Percentiles rank a stretch among this genome's conserved stretches.
phyloP scores from a whole-genome alignment of 1,140 invertebrate genomes.

The Zophobas morio region DNA sequence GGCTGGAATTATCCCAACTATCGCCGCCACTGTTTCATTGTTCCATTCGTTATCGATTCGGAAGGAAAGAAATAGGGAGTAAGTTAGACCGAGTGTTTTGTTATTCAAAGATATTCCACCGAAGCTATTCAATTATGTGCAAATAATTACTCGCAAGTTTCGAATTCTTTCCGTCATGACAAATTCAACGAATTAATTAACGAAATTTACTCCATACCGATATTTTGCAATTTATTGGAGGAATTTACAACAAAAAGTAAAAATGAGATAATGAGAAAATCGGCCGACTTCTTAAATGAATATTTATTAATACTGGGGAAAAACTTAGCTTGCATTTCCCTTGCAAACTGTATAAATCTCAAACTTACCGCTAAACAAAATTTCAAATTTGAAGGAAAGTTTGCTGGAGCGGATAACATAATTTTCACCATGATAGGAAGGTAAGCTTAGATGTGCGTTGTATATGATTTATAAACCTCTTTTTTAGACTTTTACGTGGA shows the following conservation, averaged over 20 bases:
- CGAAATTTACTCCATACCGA: constrained; percentile 19
- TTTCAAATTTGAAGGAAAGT: constrained; percentile 47
- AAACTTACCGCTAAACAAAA: constrained; percentile 47
- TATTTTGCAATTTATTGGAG: constrained; percentile 29
- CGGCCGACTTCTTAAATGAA: constrained; percentile 27
- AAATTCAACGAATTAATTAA: constrained; percentile 33
- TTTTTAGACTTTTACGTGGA: constrained; percentile 42
- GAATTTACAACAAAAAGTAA: constrained; percentile 26
- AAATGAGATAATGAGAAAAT: constrained; percentile 31
- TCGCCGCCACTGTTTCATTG: constrained; percentile 41
- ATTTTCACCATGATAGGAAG: constrained; percentile 47
- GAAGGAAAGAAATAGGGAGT: constrained; percentile 33
- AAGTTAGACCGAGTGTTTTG: constrained; percentile 29
- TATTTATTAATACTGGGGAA: constrained; percentile 39
- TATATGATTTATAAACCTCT: constrained; percentile 48
- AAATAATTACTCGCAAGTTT: constrained; percentile 30
- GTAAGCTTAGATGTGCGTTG: constrained; percentile 48
- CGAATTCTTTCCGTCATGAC: constrained; percentile 24
- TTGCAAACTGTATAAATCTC: constrained; percentile 47
- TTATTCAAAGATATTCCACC: constrained; percentile 40
- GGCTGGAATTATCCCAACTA: constrained; percentile 35
- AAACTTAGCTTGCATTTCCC: constrained; percentile 45
- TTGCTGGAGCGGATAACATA: constrained; percentile 46
- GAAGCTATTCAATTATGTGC: constrained; percentile 39
- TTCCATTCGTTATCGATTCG: constrained; percentile 41